Conservation (phyloP, 2,888 invertebrate genomes). For the Chorisops tibialis region DNA sequence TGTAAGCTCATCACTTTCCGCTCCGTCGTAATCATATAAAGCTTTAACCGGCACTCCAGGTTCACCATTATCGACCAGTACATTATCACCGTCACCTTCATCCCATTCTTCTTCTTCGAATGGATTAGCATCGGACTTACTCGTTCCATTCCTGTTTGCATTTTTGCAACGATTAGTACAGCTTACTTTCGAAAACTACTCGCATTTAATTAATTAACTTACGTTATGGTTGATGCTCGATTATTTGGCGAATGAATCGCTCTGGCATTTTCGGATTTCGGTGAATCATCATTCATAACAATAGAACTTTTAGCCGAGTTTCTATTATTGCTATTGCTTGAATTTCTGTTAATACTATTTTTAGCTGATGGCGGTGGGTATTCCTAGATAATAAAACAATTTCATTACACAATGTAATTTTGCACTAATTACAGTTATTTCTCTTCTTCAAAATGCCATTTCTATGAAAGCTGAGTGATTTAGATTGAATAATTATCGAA, state of each 20-base stretch:
- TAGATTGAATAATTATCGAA: not conserved
- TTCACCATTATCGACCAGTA: slow-evolving; percentile 87
- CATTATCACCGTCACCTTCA: slow-evolving; percentile 71
- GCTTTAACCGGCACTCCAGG: slow-evolving; percentile 93
- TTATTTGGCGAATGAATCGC: slow-evolving; percentile 51
- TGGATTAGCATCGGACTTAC: slow-evolving; percentile 71
- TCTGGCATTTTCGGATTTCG: slow-evolving; percentile 44
- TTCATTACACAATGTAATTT: slow-evolving; percentile 14
- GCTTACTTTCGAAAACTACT: not conserved
- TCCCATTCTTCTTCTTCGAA: slow-evolving; percentile 83
- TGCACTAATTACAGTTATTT: not conserved
- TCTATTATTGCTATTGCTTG: slow-evolving; percentile 53
- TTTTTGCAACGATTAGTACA: not conserved
- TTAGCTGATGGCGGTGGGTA: slow-evolving; percentile 55
- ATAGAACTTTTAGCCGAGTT: slow-evolving; percentile 49
- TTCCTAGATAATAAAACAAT: slow-evolving; percentile 53
- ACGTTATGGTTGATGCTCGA: slow-evolving; percentile 63
- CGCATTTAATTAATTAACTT: slow-evolving; percentile 48
- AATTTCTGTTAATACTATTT: slow-evolving; percentile 54
- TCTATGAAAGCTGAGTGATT: not conserved
- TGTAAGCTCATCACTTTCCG: slow-evolving; percentile 94
- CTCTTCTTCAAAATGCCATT: not conserved
- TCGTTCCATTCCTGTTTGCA: slow-evolving; percentile 60
- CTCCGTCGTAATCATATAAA: slow-evolving; percentile 93
- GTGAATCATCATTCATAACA: slow-evolving; percentile 48